phyloP scores from a whole-genome alignment of 2,888 invertebrate species.

The Chaitophorus viminalis region DNA sequence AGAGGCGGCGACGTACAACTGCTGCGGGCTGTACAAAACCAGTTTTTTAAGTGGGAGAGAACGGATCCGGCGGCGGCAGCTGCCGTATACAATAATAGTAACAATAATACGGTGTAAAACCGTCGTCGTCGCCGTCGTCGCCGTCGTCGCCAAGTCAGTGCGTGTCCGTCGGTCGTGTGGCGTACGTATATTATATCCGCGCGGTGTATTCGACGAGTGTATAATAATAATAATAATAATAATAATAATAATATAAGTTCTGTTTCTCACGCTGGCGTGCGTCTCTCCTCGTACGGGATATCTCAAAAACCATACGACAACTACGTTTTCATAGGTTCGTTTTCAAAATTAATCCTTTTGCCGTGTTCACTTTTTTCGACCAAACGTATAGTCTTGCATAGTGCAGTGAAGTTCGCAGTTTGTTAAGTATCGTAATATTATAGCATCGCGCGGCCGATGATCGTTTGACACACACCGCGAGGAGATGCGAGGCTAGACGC shows the following conservation, averaged over 20 bases:
- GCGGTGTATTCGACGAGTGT: neutral
- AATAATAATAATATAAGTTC: too few relatives aligned
- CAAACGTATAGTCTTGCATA: too few relatives aligned
- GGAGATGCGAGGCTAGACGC: conserved; percentile 29
- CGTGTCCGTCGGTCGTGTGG: conserved; percentile 9
- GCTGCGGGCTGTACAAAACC: conserved; percentile 36
- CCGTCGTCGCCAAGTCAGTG: conserved; percentile 21
- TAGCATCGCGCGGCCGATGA: neutral
- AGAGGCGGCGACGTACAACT: conserved; percentile 3
- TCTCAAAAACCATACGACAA: too few relatives aligned
- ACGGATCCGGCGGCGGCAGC: conserved; percentile 38
- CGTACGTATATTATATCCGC: neutral
- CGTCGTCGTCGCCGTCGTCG: neutral
- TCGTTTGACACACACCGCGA: neutral
- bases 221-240: too few relatives aligned
- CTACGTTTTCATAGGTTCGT: too few relatives aligned
- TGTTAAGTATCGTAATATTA: neutral
- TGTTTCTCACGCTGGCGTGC: too few relatives aligned
- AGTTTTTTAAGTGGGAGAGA: conserved; percentile 58
- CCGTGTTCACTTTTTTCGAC: too few relatives aligned
- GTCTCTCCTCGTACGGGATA: neutral
- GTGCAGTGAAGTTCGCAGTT: neutral
- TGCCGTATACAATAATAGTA: conserved; percentile 13
- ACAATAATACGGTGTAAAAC: neutral
- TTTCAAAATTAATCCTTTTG: too few relatives aligned